These are phyloP conservation scores for Dendroctonus ponderosae DNA, from an alignment of 1,140 invertebrate genomes.

Conservation along the genomic window DNA sequence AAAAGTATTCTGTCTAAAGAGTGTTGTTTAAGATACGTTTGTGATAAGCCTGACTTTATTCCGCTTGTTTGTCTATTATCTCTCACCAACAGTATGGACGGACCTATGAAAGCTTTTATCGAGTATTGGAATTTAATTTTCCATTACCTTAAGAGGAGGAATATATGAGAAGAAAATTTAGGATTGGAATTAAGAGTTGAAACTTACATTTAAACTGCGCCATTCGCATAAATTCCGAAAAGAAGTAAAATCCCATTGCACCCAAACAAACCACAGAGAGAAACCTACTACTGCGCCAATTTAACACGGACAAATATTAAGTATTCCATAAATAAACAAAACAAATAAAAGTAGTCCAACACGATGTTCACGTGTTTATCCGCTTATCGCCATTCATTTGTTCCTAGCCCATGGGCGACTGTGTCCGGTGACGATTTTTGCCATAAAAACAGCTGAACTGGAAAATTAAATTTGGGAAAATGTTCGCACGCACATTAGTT, in stretches of 20 bases:
- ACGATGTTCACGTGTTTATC: conserved; percentile 33
- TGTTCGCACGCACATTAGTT: conserved; percentile 49
- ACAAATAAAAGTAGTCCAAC: conserved; percentile 22
- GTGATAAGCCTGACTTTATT: too few species aligned
- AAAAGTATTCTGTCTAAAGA: too few species aligned
- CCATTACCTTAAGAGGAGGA: too few species aligned
- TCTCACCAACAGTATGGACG: too few species aligned
- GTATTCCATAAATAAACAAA: conserved; percentile 17
- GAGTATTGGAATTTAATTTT: too few species aligned
- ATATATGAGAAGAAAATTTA: too few species aligned
- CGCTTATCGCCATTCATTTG: conserved; percentile 42
- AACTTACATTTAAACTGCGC: too few species aligned
- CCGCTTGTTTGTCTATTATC: too few species aligned
- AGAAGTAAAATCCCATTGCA: neutral
- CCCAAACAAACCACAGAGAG: neutral
- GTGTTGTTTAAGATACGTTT: too few species aligned
- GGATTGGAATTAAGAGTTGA: too few species aligned
- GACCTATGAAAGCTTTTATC: too few species aligned
- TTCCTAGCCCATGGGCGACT: conserved; percentile 24
- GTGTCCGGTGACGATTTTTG: conserved; percentile 46
- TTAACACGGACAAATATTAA: conserved; percentile 1
- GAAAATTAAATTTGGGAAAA: conserved; percentile 50
- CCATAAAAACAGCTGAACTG: conserved; percentile 48
- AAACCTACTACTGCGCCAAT: neutral
- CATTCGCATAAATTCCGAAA: too few species aligned